These are phyloP conservation scores for Dasysyrphus albostriatus DNA, from an alignment of 2,888 invertebrate genomes.

Conservation along the genomic window DNA sequence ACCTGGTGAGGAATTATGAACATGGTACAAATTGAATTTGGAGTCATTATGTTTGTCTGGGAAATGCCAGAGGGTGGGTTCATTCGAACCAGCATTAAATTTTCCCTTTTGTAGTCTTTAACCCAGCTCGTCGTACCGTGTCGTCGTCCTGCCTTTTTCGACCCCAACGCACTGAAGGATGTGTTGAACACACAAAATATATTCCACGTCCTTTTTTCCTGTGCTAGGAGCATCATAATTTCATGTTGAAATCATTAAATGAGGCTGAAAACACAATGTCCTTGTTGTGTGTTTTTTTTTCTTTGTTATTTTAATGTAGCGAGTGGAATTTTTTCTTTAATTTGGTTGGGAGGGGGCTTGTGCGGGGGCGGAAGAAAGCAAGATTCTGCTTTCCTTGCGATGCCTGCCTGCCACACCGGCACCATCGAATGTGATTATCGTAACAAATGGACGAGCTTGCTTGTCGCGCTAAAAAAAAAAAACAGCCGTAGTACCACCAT, in stretches of 20 bases:
- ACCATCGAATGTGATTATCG: constrained; percentile 70
- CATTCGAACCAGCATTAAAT: constrained; percentile 34
- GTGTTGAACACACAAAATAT: constrained; percentile 41
- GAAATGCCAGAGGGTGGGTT: constrained; percentile 28
- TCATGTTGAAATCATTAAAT: constrained; percentile 73
- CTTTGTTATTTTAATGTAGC: constrained; percentile 49
- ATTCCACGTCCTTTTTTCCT: constrained; percentile 44
- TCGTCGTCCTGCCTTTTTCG: background rate
- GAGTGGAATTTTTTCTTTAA: constrained; percentile 40
- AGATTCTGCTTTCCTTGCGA: background rate
- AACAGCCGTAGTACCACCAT: constrained; percentile 29
- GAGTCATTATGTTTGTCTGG: constrained; percentile 65
- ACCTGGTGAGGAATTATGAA: constrained; percentile 57
- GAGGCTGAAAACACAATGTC: constrained; percentile 73
- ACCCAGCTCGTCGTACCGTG: background rate
- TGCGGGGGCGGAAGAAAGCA: background rate
- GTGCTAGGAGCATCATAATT: constrained; percentile 61
- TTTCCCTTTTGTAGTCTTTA: background rate
- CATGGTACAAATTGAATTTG: constrained; percentile 70
- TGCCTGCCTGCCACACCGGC: background rate
- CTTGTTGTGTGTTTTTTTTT: constrained; percentile 38
- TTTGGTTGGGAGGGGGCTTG: background rate
- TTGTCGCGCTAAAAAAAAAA: constrained; percentile 51
- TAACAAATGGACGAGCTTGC: constrained; percentile 71
- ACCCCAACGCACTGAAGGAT: constrained; percentile 18